Percentiles rank a stretch among this genome's conserved stretches.
phyloP scores from a whole-genome alignment of 2,113 vertebrate species.

The Mastomys natalensis region DNA sequence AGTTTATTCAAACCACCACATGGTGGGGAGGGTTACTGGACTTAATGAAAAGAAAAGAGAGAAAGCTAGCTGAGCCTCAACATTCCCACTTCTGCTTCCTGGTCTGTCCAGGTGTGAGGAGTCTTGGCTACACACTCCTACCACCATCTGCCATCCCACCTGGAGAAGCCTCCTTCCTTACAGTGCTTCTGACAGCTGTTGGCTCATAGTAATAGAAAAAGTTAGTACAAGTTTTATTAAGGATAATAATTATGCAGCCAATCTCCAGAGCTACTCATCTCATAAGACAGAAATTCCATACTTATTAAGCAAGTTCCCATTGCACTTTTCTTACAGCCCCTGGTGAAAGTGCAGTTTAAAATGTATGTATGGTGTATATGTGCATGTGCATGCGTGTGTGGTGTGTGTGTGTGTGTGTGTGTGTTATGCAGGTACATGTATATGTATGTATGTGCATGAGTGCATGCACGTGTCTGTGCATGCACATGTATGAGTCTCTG shows the following conservation, averaged over 20 bases:
- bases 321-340: not conserved
- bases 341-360: not conserved
- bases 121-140: not conserved
- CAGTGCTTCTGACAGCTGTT: not conserved
- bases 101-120: not conserved
- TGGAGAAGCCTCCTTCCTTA: not conserved
- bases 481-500: not conserved
- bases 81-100: not conserved
- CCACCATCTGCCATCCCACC: not conserved
- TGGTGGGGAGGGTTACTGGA: not conserved
- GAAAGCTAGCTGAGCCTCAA: no score
- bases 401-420: not conserved
- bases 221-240: not conserved
- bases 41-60: no score
- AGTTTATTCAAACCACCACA: no score
- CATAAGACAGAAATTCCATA: not conserved
- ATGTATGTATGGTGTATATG: not conserved
- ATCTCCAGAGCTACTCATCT: not conserved
- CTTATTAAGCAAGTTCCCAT: not conserved
- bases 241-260: not conserved
- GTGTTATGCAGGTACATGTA: not conserved
- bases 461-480: not conserved
- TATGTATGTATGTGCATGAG: not conserved
- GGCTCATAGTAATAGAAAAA: not conserved
- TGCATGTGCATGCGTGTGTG: not conserved